phyloP scores from a whole-genome alignment of 2,888 invertebrate species.

The Onchidella celtica region DNA sequence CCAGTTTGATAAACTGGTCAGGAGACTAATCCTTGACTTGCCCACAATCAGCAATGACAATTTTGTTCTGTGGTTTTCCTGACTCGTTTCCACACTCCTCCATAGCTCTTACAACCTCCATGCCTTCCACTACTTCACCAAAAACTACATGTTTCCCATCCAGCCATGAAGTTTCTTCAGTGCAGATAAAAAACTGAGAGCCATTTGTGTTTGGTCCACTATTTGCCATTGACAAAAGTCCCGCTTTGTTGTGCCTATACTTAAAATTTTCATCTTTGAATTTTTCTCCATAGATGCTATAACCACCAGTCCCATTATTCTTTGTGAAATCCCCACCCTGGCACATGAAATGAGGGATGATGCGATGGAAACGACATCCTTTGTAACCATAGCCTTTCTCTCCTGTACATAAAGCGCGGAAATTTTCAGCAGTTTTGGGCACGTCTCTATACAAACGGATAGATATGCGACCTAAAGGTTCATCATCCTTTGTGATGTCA shows the following conservation, averaged over 20 bases:
- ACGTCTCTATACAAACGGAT: not conserved
- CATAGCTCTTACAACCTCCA: not conserved
- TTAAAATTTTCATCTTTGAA: conserved; percentile 98
- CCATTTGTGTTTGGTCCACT: conserved; percentile 97
- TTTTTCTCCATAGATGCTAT: conserved; percentile 97
- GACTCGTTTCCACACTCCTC: conserved; percentile 3
- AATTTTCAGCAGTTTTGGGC: conserved; percentile 84
- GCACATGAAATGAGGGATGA: conserved; percentile 79
- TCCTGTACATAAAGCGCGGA: conserved; percentile 95
- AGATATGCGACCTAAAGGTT: conserved; percentile 4
- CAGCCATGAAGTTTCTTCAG: conserved; percentile 93
- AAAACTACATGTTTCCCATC: conserved; percentile 33
- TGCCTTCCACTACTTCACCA: conserved; percentile 16
- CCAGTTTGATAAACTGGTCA: too few species aligned
- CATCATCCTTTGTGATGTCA: conserved; percentile 22
- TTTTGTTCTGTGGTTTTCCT: not conserved
- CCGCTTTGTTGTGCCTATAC: conserved; percentile 95
- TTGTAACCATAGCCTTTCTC: conserved; percentile 81
- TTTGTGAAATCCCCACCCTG: conserved; percentile 80
- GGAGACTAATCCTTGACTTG: too few species aligned
- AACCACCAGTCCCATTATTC: conserved; percentile 85
- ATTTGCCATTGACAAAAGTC: conserved; percentile 96
- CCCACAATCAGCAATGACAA: conserved; percentile 22
- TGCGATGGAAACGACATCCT: conserved; percentile 78
- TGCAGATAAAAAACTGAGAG: conserved; percentile 93